Evolutionary conservation across 2,888 invertebrate species (phyloP), one percentile per base, ranked within the genome.

Genomic region (Stenotaenia linearis): DNA sequence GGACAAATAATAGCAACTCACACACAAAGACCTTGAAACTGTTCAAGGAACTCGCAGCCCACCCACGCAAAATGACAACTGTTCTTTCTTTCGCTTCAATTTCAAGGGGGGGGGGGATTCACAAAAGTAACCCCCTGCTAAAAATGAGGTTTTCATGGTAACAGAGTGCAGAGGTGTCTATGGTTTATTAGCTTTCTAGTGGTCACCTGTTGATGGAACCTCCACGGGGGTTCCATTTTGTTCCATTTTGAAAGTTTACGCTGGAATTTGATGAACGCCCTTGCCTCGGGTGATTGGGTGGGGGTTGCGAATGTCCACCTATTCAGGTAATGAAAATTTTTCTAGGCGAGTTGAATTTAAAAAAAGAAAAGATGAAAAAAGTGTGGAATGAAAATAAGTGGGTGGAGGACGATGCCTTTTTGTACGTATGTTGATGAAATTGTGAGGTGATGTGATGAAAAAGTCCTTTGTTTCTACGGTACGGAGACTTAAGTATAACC

Each of bases 1-100:
- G 61, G 61, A 61, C 23, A 61, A 25, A 61, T 7, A 25, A 23
- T 61, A 23, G 6, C n/a, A 45, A 15, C 45, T 18, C 2, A 45
- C 32, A 6, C 4, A 32, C 32, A 32, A 45, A 5, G 25, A 28
- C 61, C 61, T 61, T 61, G 61, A 61, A 61, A 61, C 7, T 61
- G 61, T 25, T 61, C 61, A 61, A 61, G 61, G 61, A 61, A 61
- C 61, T 61, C 28, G 61, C 23, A 61, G 61, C 61, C 61, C 61
- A 61, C 61, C 61, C 61, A 61, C 61, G 61, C 61, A 61, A 61
- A 6, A 25, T 23, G 28, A 23, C 23, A 56, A 25, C 23, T 23
- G 1, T 25, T 1, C 23, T 61, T 7, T 45, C 9, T 6, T 25
- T 1, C 61, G 7, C 25, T 61, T 61, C 18, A 18, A 56, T 56